Percentiles rank a stretch among this genome's conserved stretches.
phyloP scores from a whole-genome alignment of 2,888 invertebrate species.

The Silvanus unidentatus region DNA sequence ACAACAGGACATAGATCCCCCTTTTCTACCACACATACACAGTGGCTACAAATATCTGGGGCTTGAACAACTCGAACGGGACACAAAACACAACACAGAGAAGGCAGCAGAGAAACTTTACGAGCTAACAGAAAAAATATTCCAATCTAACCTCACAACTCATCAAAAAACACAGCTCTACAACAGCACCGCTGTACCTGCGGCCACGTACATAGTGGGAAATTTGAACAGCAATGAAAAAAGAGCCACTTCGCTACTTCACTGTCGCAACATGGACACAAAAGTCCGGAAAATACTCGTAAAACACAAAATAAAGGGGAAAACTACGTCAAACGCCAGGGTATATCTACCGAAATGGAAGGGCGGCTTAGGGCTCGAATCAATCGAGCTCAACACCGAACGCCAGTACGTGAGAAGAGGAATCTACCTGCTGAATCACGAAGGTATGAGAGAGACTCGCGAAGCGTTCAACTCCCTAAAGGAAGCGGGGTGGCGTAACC shows the following conservation, averaged over 20 bases:
- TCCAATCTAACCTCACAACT: constrained; percentile 9
- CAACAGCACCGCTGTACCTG: constrained; percentile 9
- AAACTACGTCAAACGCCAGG: constrained; percentile 9
- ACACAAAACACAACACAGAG: constrained; percentile 8
- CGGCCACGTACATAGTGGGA: constrained; percentile 6
- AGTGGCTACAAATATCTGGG: constrained; percentile 13
- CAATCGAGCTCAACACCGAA: constrained; percentile 10
- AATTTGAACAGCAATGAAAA: constrained; percentile 12
- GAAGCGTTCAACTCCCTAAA: constrained; percentile 10
- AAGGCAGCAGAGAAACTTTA: not conserved
- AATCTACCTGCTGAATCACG: constrained; percentile 10
- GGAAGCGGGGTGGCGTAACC: constrained; percentile 12
- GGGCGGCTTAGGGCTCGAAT: constrained; percentile 10
- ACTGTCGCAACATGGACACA: constrained; percentile 4
- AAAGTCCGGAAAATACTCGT: constrained; percentile 7
- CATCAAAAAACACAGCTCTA: constrained; percentile 7
- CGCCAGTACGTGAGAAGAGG: constrained; percentile 8
- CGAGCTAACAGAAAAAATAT: constrained; percentile 5
- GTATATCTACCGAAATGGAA: constrained; percentile 8
- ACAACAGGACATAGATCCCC: not conserved
- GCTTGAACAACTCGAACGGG: constrained; percentile 11
- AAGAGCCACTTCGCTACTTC: constrained; percentile 7
- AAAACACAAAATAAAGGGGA: constrained; percentile 8
- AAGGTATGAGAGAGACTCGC: constrained; percentile 3
- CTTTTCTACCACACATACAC: not conserved